A percentile compares a stretch with the other conserved stretches of the same genome.
These are phyloP conservation scores for Phragmatobia fuliginosa DNA, from an alignment of 2,888 invertebrate genomes.

Conservation along the genomic window DNA sequence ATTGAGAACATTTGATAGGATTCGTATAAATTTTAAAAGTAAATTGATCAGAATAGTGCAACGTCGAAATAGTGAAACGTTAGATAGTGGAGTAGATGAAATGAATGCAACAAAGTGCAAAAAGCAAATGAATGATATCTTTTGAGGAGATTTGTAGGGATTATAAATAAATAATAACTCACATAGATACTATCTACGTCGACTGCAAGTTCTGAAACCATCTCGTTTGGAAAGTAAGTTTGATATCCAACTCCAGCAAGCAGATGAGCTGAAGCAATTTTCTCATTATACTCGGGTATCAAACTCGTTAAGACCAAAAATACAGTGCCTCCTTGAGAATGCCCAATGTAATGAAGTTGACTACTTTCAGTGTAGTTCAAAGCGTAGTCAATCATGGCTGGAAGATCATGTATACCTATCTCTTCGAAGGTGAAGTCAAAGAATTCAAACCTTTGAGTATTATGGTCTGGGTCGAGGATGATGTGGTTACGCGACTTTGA, in stretches of 20 bases:
- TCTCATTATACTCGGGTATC: constrained; percentile 68
- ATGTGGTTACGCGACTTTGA: constrained; percentile 88
- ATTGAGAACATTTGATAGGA: too few relatives aligned
- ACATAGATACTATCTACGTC: constrained; percentile 66
- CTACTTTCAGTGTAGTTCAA: constrained; percentile 59
- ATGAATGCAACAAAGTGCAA: too few relatives aligned
- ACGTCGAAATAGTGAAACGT: too few relatives aligned
- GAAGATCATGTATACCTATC: constrained; percentile 69
- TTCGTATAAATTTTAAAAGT: too few relatives aligned
- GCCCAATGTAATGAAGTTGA: constrained; percentile 75
- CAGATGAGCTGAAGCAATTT: constrained; percentile 69
- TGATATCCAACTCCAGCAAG: constrained; percentile 73
- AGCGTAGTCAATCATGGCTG: constrained; percentile 73
- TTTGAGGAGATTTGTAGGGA: background rate
- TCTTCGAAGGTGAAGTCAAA: constrained; percentile 77
- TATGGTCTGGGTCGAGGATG: constrained; percentile 63
- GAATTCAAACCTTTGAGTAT: constrained; percentile 56
- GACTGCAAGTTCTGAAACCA: constrained; percentile 45
- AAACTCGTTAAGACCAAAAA: constrained; percentile 68
- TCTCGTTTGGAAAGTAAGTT: constrained; percentile 59
- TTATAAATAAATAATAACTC: constrained; percentile 42
- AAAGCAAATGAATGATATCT: background rate
- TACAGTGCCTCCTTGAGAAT: constrained; percentile 77
- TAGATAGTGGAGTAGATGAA: too few relatives aligned
- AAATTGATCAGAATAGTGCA: too few relatives aligned